phyloP scores from a whole-genome alignment of 1,140 invertebrate species.

The Asobara japonica region DNA sequence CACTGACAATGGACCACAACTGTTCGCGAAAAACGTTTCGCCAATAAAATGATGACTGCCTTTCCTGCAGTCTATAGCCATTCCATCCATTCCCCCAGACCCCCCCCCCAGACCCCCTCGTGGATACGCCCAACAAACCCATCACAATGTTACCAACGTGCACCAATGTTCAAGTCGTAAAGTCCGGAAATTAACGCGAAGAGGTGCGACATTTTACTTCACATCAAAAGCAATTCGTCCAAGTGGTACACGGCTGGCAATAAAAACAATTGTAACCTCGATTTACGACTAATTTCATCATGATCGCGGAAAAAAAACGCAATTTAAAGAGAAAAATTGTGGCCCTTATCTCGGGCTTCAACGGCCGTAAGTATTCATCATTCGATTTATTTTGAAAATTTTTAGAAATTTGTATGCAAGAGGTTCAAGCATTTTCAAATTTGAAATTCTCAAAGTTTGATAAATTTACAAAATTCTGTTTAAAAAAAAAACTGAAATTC shows the following conservation, averaged over 20 bases:
- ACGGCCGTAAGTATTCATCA: neutral
- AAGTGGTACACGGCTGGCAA: neutral
- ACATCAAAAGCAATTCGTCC: neutral
- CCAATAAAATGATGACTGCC: conserved; percentile 38
- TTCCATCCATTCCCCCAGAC: neutral
- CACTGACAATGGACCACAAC: conserved; percentile 42
- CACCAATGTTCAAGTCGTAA: conserved; percentile 30
- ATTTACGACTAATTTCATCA: neutral
- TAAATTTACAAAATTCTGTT: no score
- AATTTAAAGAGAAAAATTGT: neutral
- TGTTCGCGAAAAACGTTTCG: conserved; percentile 40
- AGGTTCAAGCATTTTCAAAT: no score
- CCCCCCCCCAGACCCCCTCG: neutral
- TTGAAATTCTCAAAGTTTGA: no score
- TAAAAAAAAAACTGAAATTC: conserved; percentile 3
- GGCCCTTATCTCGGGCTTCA: conserved; percentile 18
- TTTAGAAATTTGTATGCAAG: no score
- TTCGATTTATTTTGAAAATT: no score
- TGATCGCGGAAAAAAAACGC: neutral
- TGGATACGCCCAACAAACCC: neutral
- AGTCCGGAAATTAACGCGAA: conserved; percentile 44
- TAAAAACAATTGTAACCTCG: neutral
- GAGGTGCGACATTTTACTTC: neutral
- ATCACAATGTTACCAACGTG: neutral
- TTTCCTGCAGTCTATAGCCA: conserved; percentile 17